Evolutionary conservation across 2,888 invertebrate species (phyloP).

Genomic region (Apotomis capreana): DNA sequence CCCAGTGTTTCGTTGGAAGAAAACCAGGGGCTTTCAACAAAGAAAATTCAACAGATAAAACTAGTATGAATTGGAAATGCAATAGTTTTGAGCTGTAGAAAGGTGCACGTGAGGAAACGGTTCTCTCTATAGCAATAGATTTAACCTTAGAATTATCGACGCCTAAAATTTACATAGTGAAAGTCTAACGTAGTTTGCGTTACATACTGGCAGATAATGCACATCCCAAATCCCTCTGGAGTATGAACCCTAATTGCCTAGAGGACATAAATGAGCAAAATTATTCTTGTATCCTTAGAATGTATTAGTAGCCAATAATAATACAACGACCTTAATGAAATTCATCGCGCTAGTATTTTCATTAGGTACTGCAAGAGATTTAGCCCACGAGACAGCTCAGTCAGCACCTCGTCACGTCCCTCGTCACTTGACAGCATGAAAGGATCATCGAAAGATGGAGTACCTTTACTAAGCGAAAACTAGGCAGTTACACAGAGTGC

Average conservation of each 20-base stretch:
- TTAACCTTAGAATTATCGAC: not conserved
- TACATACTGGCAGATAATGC: too few species aligned
- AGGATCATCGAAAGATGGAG: slow-evolving; percentile 44
- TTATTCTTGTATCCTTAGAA: too few species aligned
- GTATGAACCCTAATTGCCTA: too few species aligned
- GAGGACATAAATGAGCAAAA: too few species aligned
- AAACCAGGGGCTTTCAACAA: slow-evolving; percentile 15
- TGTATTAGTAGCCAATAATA: not conserved
- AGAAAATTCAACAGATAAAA: slow-evolving; percentile 13
- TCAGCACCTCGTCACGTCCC: slow-evolving; percentile 42
- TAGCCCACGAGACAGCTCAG: slow-evolving; percentile 24
- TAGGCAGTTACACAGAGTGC: slow-evolving; percentile 5
- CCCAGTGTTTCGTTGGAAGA: slow-evolving; percentile 1
- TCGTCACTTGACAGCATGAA: slow-evolving; percentile 44
- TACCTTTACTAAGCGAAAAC: slow-evolving; percentile 39
- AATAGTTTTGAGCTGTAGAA: not conserved
- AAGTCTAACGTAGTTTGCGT: too few species aligned
- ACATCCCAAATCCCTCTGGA: too few species aligned
- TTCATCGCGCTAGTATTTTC: not conserved
- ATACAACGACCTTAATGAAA: not conserved
- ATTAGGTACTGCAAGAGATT: slow-evolving; percentile 22
- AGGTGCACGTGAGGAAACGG: not conserved
- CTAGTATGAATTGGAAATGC: slow-evolving; percentile 28
- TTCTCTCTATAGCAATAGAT: too few species aligned
- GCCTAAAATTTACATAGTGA: too few species aligned